Base-by-base conservation (phyloP, 2,888 invertebrate genomes). In the Eretmocerus hayati region DNA sequence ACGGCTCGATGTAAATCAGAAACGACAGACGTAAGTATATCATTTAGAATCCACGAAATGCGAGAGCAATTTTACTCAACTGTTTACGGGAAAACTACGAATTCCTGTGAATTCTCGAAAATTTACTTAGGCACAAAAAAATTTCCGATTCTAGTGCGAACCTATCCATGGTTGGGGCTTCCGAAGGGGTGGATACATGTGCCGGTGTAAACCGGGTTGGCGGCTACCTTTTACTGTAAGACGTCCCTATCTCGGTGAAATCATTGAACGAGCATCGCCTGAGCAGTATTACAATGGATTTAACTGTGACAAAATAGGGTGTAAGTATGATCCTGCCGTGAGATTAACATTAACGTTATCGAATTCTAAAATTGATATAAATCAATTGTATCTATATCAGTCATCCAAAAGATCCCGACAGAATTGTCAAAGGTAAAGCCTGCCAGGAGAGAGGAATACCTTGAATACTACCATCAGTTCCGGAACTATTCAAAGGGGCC, bases 151-250 rank as follows among this genome's bases (percentile, higher is more conserved):
- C 36, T 62, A 91, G 87, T 97, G 96, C 72, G 96, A 97, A 72
- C 96, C 96, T 0, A 72, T 96, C 42, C 86, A 93, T 67, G 96
- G 96, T 4, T 97, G 90, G 87, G 96, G 96, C 35, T 94, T 90
- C 72, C 79, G 94, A 45, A 80, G 96, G 63, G 96, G 96, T 42
- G 95, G 93, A 6, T 96, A 94, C 73, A 92, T 93, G 66, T 94
- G 93, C 67, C 81, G 92, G 56, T 97, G 97, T 72, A 80, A 81
- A 62, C 94, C 96, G 0, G 90, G 93, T 1, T 87, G 75, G 71
- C 80, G 96, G 45, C 77, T 93, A 59, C 96, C 96, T 0, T 82
- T 84, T 61, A 81, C 87, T 49, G 90, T 91, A 23, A 79, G 94
- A 45, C 80, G 92, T 45, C 94, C 96, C 0, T 96, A 86, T 75